These are phyloP conservation scores for Lerista edwardsae DNA, from an alignment of 2,797 vertebrate species.

Conservation along the genomic window DNA sequence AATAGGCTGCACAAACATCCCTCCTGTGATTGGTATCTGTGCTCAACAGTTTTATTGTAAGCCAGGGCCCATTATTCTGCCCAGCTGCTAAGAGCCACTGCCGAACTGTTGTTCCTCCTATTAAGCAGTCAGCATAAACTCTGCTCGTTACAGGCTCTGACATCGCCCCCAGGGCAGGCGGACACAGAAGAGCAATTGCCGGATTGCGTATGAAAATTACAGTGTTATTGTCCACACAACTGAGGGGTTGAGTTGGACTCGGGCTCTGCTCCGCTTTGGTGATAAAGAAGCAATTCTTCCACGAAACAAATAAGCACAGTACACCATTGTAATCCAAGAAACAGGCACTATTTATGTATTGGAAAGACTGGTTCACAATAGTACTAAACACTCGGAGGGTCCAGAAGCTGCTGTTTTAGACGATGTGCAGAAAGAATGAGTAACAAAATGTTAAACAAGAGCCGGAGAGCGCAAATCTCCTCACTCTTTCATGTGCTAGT, in stretches of 20 bases:
- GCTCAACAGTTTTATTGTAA: slow-evolving; percentile 61
- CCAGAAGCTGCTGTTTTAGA: slow-evolving; percentile 73
- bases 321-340: slow-evolving; percentile 85
- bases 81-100: slow-evolving; percentile 71
- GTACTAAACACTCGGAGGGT: slow-evolving; percentile 73
- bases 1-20: slow-evolving; percentile 38
- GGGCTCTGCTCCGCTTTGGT: slow-evolving; percentile 72
- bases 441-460: slow-evolving; percentile 63
- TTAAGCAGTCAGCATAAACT: slow-evolving; percentile 75
- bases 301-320: slow-evolving; percentile 83
- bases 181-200: slow-evolving; percentile 75
- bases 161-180: slow-evolving; percentile 75
- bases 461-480: slow-evolving; percentile 50
- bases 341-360: slow-evolving; percentile 88
- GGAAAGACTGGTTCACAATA: slow-evolving; percentile 81
- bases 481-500: slow-evolving; percentile 59
- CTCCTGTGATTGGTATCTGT: slow-evolving; percentile 54
- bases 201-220: slow-evolving; percentile 79
- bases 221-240: slow-evolving; percentile 82
- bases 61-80: slow-evolving; percentile 56
- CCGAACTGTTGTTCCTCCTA: slow-evolving; percentile 72
- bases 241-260: slow-evolving; percentile 79
- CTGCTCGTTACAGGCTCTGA: slow-evolving; percentile 75
- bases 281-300: slow-evolving; percentile 83
- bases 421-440: slow-evolving; percentile 74